Base-by-base conservation (phyloP, 2,113 vertebrate genomes). In the Aegotheles bennettii region DNA sequence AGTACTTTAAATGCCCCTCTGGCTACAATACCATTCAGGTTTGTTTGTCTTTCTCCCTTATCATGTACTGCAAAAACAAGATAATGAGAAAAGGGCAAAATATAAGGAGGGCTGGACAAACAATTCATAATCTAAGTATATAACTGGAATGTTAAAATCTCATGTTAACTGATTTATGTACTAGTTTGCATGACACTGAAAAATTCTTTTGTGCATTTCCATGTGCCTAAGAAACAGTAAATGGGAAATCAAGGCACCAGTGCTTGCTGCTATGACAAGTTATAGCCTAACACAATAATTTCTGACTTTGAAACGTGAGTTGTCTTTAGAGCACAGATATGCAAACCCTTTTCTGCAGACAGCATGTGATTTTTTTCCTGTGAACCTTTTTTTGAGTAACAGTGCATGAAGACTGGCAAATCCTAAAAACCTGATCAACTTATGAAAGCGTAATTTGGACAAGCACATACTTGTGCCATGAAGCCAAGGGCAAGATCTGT, bases 1-100 rank as follows among this genome's bases (percentile, higher is more conserved):
- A 76, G 73, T 95, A 92, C 95, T 95, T 97, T 98, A 97, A 97
- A 96, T 96, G 93, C 77, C 95, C 95, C 92, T 97, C 92, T 94
- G 96, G 97, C 97, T 98, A 92, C 87, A 95, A 63, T 84, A 77
- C 87, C 59, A 47, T 85, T 94, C 71, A 94, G 59, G 84, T 96
- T 95, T 97, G 92, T 93, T 96, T 97, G 45, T 94, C 84, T 87
- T 84, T 83, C 74, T 80, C 53, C 83, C 60, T 91, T 94, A 76
- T 35, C 80, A 81, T 90, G 81, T 74, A 71, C 76, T 95, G 57
- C 82, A 90, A 95, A 95, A 97, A 79, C 71, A 96, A 95, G 83
- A 63, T 96, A 96, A 97, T 93, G 77, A 90, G 78, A 95, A 63
- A n/a, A 95, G 75, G 50, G 71, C 60, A 95, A 96, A 91, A 78